Conservation (phyloP, 2,797 vertebrate genomes). For the Acestrorhynchus altus region DNA sequence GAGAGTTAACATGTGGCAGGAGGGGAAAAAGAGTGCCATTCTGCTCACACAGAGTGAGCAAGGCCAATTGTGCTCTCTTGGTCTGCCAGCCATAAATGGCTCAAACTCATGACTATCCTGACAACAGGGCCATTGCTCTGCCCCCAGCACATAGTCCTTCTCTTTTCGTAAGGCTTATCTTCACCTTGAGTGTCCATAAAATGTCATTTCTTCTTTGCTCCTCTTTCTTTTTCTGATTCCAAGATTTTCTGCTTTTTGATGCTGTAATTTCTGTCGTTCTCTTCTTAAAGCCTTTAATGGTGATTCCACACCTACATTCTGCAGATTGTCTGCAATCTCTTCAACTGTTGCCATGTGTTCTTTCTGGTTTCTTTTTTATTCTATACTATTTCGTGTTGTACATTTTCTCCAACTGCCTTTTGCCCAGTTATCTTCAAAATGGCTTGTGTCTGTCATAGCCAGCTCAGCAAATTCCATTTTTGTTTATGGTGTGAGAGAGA, state of each 20-base stretch:
- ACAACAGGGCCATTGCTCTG: too few relatives aligned
- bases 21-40: too few relatives aligned
- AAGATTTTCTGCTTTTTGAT: not conserved
- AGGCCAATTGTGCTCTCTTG: too few relatives aligned
- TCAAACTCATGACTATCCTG: too few relatives aligned
- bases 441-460: not conserved
- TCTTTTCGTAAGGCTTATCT: not conserved
- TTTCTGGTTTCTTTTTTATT: not conserved
- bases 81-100: too few relatives aligned
- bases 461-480: too few relatives aligned
- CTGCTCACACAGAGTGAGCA: too few relatives aligned
- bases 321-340: not conserved
- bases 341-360: not conserved
- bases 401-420: not conserved
- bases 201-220: not conserved
- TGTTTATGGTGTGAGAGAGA: too few relatives aligned
- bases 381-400: not conserved
- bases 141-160: not conserved
- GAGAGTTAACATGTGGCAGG: too few relatives aligned
- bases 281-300: not conserved
- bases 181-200: not conserved
- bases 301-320: not conserved
- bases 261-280: not conserved
- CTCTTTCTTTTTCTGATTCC: not conserved
- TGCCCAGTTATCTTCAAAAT: not conserved